These are phyloP conservation scores for Drosophila atripex DNA, from an alignment of 2,888 invertebrate genomes.

Conservation along the genomic window DNA sequence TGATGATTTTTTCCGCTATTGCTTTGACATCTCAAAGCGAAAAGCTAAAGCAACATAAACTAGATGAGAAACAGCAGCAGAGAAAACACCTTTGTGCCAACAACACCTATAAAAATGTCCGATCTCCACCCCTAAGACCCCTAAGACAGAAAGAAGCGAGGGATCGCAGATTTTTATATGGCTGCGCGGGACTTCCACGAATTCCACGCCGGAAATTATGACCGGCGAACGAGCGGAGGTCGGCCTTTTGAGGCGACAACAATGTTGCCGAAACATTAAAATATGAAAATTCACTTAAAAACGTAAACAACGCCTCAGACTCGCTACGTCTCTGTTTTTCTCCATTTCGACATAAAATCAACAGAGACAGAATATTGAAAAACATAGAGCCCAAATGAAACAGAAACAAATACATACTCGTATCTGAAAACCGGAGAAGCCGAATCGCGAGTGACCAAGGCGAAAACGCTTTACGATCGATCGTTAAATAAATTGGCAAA, in stretches of 20 bases:
- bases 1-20: constrained; percentile 47
- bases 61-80: constrained; percentile 23
- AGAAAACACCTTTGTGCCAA: constrained; percentile 70
- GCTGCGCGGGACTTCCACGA: constrained; percentile 72
- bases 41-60: constrained; percentile 46
- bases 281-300: constrained; percentile 80
- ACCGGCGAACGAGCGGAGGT: constrained; percentile 66
- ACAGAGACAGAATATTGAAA: constrained; percentile 53
- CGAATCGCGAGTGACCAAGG: constrained; percentile 56
- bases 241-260: constrained; percentile 67
- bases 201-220: constrained; percentile 81
- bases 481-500: constrained; percentile 82
- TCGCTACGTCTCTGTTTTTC: constrained; percentile 33
- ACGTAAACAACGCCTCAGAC: constrained; percentile 65
- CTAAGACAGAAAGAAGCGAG: constrained; percentile 4
- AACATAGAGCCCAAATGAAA: constrained; percentile 34
- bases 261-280: constrained; percentile 78
- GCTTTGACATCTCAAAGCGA: constrained; percentile 60
- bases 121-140: constrained; percentile 53
- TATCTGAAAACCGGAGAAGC: constrained; percentile 8
- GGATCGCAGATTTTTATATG: constrained; percentile 53
- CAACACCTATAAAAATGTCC: constrained; percentile 72
- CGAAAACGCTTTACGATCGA: constrained; percentile 79
- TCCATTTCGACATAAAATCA: constrained; percentile 36
- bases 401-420: too few relatives aligned